Base-by-base conservation (phyloP, 2,888 invertebrate species). In the Aethes cnicana region DNA sequence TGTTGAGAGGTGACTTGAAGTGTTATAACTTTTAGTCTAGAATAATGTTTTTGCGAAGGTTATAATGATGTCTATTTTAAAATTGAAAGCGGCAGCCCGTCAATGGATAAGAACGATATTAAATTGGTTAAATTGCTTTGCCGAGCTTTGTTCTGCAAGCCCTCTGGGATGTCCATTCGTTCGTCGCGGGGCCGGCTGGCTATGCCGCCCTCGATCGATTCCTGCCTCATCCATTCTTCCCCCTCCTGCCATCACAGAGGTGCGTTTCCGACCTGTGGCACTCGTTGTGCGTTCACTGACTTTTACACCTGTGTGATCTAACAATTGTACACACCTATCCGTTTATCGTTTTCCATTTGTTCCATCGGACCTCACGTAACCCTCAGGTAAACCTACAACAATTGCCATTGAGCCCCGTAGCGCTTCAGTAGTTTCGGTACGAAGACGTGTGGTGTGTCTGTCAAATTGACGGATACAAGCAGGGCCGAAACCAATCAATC, bases 61-160 rank as follows among this genome's bases (percentile, higher is more conserved):
- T 76, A 71, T 82, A 83, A 84, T 78, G 68, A 77, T 69, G 69
- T 81, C 80, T 81, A 85, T 87, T 84, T 87, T 86, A 79, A 76
- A 84, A 85, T 87, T 80, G 81, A 81, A 85, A 82, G 57, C 84
- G 79, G 73, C 78, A 80, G 77, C 68, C 75, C 77, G 77, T 85
- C 84, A 86, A 86, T 86, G 77, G 85, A 77, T 70, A 68, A 74
- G 83, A 82, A 85, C 81, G 81, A 85, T 79, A 85, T 84, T 84
- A 86, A 87, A 88, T 87, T 88, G 87, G 85, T 82, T 84, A 81
- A 86, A 87, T 86, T 86, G 84, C 82, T 85, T 79, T 72, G 77
- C 77, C 72, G 78, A 76, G 79, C 74, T 77, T 74, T 76, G 77
- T 74, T 76, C 74, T 75, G 78, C 75, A 68, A 68, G 69, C 80